These are phyloP conservation scores for Ctenodactylus gundi DNA, from an alignment of 2,113 vertebrate genomes.

Conservation along the genomic window DNA sequence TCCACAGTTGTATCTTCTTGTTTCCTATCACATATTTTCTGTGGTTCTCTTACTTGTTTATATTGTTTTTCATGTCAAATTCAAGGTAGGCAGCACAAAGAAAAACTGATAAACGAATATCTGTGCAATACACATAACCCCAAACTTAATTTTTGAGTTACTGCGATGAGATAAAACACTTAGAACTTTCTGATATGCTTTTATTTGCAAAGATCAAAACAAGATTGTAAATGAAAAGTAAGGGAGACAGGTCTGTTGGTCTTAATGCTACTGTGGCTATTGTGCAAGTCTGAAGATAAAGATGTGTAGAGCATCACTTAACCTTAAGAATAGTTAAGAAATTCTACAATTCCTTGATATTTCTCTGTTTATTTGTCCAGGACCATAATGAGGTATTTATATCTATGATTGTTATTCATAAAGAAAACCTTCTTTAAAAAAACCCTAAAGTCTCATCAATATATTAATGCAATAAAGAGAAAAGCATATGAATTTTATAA, in stretches of 20 bases:
- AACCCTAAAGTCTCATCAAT: too few species aligned
- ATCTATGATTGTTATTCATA: background rate
- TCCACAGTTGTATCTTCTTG: too few species aligned
- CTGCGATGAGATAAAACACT: background rate
- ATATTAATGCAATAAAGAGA: background rate
- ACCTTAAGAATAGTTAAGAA: background rate
- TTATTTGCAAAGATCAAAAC: background rate
- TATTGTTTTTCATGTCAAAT: background rate
- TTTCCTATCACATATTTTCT: too few species aligned
- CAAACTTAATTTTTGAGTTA: background rate
- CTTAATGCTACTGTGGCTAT: background rate
- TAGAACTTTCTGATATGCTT: background rate
- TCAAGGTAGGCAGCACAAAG: background rate
- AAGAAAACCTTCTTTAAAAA: background rate
- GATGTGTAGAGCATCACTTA: background rate
- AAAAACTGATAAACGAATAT: background rate
- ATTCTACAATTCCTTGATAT: background rate
- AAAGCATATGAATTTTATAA: background rate
- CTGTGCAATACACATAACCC: background rate
- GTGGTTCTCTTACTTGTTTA: background rate
- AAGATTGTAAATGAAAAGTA: background rate
- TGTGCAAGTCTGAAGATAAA: background rate
- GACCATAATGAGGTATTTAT: background rate
- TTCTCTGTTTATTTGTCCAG: background rate
- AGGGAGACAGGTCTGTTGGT: background rate